phyloP scores from a whole-genome alignment of 2,888 invertebrate species.

The Epirrhoe alternata region DNA sequence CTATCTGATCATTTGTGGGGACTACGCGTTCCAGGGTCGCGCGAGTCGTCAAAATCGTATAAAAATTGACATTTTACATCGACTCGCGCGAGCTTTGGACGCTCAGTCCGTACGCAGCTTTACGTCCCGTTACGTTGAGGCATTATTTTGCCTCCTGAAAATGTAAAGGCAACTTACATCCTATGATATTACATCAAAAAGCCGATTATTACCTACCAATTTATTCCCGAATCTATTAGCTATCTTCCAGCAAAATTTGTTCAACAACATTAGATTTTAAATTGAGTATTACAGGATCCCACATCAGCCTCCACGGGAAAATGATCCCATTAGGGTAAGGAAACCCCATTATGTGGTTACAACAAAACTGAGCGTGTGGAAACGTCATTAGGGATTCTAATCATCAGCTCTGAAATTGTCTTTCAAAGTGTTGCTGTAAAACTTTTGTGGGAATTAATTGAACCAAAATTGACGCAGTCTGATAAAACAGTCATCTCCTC shows the following conservation, averaged over 20 bases:
- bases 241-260: slow-evolving; percentile 27
- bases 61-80: too few species aligned
- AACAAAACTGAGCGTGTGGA: slow-evolving; percentile 64
- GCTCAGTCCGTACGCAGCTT: too few species aligned
- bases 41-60: too few species aligned
- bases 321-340: slow-evolving; percentile 71
- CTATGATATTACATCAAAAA: background rate
- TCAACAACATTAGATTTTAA: slow-evolving; percentile 43
- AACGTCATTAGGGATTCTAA: slow-evolving; percentile 65
- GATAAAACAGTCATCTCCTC: too few species aligned
- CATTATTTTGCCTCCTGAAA: too few species aligned
- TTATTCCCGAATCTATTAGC: slow-evolving; percentile 26
- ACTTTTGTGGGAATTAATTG: slow-evolving; percentile 5
- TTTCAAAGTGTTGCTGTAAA: slow-evolving; percentile 21
- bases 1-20: too few species aligned
- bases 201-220: slow-evolving; percentile 1
- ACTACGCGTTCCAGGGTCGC: too few species aligned
- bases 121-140: too few species aligned
- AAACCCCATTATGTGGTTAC: slow-evolving; percentile 78
- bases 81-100: too few species aligned
- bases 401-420: slow-evolving; percentile 46
- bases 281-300: slow-evolving; percentile 55
- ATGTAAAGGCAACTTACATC: background rate
- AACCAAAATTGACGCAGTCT: background rate
- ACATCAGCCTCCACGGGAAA: slow-evolving; percentile 63